Base-by-base conservation (phyloP, 2,797 vertebrate genomes). In the Sphaeramia orbicularis region DNA sequence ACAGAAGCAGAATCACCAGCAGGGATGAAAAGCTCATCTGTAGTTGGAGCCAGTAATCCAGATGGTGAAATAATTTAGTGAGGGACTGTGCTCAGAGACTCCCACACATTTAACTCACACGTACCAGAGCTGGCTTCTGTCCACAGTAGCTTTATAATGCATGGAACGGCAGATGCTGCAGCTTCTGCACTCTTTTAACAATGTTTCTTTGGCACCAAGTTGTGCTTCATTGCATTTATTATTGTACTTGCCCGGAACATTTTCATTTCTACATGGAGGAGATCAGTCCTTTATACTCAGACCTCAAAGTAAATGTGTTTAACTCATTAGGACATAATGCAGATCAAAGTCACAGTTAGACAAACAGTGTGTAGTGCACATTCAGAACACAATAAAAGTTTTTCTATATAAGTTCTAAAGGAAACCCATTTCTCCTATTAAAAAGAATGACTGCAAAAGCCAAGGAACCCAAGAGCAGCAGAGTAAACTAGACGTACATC, bases 61-160 rank as follows among this genome's bases (percentile, higher is more conserved):
- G 65, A 76, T 69, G 60, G 65, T 65, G 19, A 72, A 53, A 62
- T 69, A 24, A 76, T 65, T 61, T 56, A 49, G 42, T 53, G 50
- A 37, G 45, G 27, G 63, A 38, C 32, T n/a, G 16, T 41, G 37
- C 55, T 40, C 64, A 65, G 59, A 40, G 53, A 69, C 60, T 65
- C 56, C 15, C 47, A 61, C 51, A 69, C 38, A 54, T 54, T 70
- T 54, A 73, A 61, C 37, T 61, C 48, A 42, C 45, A 53, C 35
- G 27, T 21, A 47, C 40, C 43, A 53, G 45, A 41, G 21, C 55
- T 65, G 64, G 38, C 42, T 30, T 62, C 32, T 53, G 27, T 62
- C 32, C 60, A 64, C 8, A 16, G 27, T 40, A 37, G 7, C 45
- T 35, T 57, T 47, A 41, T 52, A 49, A 27, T 27, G 32, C 49